Percentiles rank a stretch among this genome's conserved stretches.
Evolutionary conservation across 2,797 vertebrate genomes (phyloP).

Genomic region (Lutjanus argentimaculatus): DNA sequence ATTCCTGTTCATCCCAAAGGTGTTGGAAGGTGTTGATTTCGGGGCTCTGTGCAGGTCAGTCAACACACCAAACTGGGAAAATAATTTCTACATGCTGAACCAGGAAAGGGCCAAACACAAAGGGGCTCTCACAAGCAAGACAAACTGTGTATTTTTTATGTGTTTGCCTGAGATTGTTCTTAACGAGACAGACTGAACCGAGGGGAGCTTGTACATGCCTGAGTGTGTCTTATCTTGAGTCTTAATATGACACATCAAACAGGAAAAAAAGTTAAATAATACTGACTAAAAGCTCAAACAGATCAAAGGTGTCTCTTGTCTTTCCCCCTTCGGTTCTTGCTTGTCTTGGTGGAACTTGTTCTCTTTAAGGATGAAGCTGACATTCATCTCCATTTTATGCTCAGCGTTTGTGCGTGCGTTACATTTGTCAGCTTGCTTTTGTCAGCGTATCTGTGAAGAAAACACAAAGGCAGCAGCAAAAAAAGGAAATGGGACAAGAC

Average conservation of each 20-base stretch:
- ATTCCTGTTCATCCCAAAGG: not conserved
- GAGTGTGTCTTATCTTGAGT: slow-evolving; percentile 8
- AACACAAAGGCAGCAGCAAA: slow-evolving; percentile 18
- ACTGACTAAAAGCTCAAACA: slow-evolving; percentile 31
- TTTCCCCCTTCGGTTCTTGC: slow-evolving; percentile 21
- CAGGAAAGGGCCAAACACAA: not conserved
- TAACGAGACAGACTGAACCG: slow-evolving; percentile 4
- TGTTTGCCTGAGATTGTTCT: slow-evolving; percentile 15
- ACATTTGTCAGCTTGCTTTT: slow-evolving; percentile 32
- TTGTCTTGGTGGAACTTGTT: slow-evolving; percentile 34
- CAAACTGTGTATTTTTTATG: not conserved
- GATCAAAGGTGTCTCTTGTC: slow-evolving; percentile 48
- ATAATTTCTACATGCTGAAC: not conserved
- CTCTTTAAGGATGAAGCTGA: slow-evolving; percentile 30
- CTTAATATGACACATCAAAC: slow-evolving; percentile 35
- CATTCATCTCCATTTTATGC: slow-evolving; percentile 29
- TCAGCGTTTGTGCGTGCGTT: slow-evolving; percentile 7
- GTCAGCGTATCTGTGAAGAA: slow-evolving; percentile 8
- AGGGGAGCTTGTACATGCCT: not conserved
- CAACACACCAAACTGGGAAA: not conserved
- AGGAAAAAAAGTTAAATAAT: slow-evolving; percentile 10
- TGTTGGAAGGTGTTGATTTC: not conserved
- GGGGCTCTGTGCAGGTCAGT: too few species aligned
- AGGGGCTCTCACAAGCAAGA: not conserved
- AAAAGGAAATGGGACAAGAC: slow-evolving; percentile 14